Evolutionary conservation across 2,797 vertebrate species (phyloP).

Genomic region (Spizella passerina): DNA sequence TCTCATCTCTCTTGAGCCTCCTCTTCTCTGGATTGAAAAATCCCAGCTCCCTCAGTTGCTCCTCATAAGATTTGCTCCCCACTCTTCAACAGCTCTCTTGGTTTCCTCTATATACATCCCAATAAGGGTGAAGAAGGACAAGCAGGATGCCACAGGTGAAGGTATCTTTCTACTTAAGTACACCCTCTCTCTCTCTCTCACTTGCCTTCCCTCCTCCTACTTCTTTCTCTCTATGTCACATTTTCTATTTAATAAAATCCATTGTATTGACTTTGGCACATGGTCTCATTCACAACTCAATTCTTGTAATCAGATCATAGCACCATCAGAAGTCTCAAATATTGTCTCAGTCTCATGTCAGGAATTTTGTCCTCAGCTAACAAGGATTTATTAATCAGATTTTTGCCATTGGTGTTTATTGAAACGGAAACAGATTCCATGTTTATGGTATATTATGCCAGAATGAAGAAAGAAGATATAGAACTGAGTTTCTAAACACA

Average conservation of each 20-base stretch:
- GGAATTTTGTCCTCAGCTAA: not conserved
- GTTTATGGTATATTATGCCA: not conserved
- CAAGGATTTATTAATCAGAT: not conserved
- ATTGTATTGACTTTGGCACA: not conserved
- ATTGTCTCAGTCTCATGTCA: not conserved
- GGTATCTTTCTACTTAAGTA: not conserved
- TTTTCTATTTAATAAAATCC: not conserved
- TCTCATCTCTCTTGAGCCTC: not conserved
- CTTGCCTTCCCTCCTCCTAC: not conserved
- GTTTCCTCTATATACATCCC: not conserved
- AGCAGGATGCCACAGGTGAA: not conserved
- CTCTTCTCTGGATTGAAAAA: not conserved
- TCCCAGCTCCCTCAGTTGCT: not conserved
- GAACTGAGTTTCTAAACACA: not conserved
- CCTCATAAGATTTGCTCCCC: not conserved
- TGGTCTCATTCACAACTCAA: not conserved
- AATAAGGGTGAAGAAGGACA: not conserved
- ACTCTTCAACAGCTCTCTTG: not conserved
- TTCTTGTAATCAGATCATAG: not conserved
- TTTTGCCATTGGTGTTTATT: not conserved
- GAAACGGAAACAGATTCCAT: not conserved
- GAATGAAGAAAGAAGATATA: not conserved
- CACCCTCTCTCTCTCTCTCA: no score
- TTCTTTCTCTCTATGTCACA: not conserved
- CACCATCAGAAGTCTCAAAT: not conserved